Percentiles rank a stretch among this genome's conserved stretches.
These are phyloP conservation scores for Penaeus monodon DNA, from an alignment of 2,888 invertebrate genomes.

Conservation along the genomic window DNA sequence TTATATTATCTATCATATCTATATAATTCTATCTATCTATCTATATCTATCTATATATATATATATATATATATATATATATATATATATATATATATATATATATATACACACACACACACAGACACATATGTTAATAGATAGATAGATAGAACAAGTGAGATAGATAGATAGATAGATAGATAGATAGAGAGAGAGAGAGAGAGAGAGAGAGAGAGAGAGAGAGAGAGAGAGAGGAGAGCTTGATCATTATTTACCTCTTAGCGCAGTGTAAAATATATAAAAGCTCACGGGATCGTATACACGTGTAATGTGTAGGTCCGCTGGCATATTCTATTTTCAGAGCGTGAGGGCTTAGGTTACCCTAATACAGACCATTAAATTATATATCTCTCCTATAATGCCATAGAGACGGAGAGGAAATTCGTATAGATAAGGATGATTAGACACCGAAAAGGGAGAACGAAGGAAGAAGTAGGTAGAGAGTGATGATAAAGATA, in stretches of 20 bases:
- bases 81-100: conserved; percentile 20
- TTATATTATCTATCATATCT: conserved; percentile 7
- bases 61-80: conserved; percentile 9
- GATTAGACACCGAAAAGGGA: neutral
- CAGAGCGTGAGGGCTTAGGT: no score
- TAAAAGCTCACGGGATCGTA: no score
- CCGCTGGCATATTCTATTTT: no score
- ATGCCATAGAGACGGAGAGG: neutral
- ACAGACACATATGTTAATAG: neutral
- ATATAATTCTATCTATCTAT: conserved; percentile 2
- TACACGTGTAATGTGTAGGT: no score
- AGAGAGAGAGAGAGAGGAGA: no score
- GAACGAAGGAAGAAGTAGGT: neutral
- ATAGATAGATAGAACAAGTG: neutral
- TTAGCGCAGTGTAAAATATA: no score
- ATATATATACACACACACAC: neutral
- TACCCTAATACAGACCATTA: no score
- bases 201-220: no score
- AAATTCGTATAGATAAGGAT: neutral
- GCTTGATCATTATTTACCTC: no score
- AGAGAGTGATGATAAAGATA: neutral
- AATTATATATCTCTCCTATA: no score
- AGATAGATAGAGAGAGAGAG: no score
- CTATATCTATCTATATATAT: neutral
- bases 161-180: no score